These are phyloP conservation scores for Aradus depressus DNA, from an alignment of 2,888 invertebrate species.

Conservation along the genomic window DNA sequence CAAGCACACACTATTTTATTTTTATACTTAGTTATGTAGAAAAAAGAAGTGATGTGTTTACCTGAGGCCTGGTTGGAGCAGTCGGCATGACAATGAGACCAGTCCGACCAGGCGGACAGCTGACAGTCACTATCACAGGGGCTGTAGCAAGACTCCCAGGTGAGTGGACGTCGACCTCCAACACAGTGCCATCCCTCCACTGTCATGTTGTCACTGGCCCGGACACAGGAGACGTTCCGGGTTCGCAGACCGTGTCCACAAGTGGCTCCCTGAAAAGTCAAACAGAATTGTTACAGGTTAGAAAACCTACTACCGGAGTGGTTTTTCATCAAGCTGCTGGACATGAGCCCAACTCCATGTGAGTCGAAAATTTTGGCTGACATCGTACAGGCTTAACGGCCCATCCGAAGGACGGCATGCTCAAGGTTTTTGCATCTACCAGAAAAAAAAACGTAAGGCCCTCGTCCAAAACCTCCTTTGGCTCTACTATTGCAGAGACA, in stretches of 20 bases:
- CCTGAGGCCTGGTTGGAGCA: conserved; percentile 33
- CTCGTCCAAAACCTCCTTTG: too few relatives aligned
- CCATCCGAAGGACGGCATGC: too few relatives aligned
- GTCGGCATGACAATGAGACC: conserved; percentile 37
- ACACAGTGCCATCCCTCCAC: conserved; percentile 32
- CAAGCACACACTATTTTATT: too few relatives aligned
- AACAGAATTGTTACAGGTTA: background rate
- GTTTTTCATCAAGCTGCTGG: too few relatives aligned
- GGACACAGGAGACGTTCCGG: conserved; percentile 36
- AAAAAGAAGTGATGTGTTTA: conserved; percentile 13
- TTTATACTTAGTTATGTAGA: background rate
- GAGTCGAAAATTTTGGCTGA: too few relatives aligned
- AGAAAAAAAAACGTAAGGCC: too few relatives aligned
- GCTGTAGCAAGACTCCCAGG: conserved; percentile 35
- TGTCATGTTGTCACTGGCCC: conserved; percentile 31
- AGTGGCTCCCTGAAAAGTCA: conserved; percentile 33
- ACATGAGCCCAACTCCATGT: too few relatives aligned
- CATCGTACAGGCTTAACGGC: too few relatives aligned
- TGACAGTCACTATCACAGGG: conserved; percentile 38
- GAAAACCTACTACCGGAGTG: background rate
- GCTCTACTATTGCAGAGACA: too few relatives aligned
- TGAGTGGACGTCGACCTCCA: conserved; percentile 27
- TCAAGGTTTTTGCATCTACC: too few relatives aligned
- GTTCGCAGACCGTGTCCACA: conserved; percentile 37
- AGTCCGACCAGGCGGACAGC: conserved; percentile 37